A percentile compares a stretch with the other conserved stretches of the same genome.
Evolutionary conservation across 2,113 vertebrate species (phyloP).

Genomic region (Tenrec ecaudatus): DNA sequence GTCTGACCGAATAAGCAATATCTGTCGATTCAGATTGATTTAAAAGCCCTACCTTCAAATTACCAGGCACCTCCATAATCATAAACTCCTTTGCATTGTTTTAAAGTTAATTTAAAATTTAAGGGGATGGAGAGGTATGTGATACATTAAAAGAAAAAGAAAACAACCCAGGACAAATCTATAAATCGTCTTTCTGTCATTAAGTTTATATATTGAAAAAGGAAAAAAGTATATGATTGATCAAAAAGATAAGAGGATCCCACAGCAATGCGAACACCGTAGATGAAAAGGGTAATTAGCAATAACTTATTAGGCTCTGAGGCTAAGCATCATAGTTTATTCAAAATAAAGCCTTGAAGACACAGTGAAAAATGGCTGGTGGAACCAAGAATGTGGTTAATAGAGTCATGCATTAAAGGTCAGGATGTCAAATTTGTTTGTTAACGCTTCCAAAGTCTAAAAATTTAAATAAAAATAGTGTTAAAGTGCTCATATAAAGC

Average conservation of each 20-base stretch:
- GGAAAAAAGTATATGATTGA: background rate
- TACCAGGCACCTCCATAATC: background rate
- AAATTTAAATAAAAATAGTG: slow-evolving; percentile 29
- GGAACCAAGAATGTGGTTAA: slow-evolving; percentile 1
- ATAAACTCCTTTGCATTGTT: background rate
- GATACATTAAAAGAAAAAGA: background rate
- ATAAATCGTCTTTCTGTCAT: background rate
- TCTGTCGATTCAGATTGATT: background rate
- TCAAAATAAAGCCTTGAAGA: background rate
- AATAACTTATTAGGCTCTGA: background rate
- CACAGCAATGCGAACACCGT: background rate
- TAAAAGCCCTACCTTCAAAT: background rate
- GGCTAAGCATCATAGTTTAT: background rate
- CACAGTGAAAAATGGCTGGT: background rate
- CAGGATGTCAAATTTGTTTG: slow-evolving; percentile 13
- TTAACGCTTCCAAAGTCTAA: background rate
- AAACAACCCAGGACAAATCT: background rate
- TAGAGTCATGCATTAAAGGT: background rate
- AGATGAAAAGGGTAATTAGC: background rate
- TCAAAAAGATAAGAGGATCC: background rate
- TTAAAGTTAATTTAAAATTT: background rate
- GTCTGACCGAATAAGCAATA: background rate
- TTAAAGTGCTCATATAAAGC: background rate
- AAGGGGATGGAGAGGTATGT: background rate
- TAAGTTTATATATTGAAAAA: background rate